These are phyloP conservation scores for Polyergus mexicanus DNA, from an alignment of 1,140 invertebrate genomes.

Conservation along the genomic window DNA sequence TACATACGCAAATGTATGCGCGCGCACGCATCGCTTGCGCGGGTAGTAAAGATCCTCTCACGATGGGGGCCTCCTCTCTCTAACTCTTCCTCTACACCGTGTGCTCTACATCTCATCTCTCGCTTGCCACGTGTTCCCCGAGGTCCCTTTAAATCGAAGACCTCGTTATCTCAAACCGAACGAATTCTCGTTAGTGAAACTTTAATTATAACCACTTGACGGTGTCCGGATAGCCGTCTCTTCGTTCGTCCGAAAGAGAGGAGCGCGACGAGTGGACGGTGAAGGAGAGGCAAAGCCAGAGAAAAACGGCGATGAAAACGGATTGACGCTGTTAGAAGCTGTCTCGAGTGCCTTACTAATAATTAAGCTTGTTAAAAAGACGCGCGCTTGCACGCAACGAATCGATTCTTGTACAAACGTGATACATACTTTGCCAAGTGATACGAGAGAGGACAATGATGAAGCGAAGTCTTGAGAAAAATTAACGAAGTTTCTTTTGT, in stretches of 20 bases:
- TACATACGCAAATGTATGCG: slow-evolving; percentile 53
- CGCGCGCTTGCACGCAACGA: slow-evolving; percentile 3
- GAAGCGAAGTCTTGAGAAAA: slow-evolving; percentile 6
- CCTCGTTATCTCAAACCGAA: slow-evolving; percentile 76
- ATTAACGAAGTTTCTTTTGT: neutral
- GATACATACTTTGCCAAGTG: slow-evolving; percentile 10
- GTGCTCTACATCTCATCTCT: slow-evolving; percentile 15
- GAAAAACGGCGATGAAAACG: slow-evolving; percentile 53
- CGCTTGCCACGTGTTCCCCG: slow-evolving; percentile 40
- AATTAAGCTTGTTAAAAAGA: slow-evolving; percentile 65
- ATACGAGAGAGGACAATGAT: neutral
- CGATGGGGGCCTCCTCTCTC: slow-evolving; percentile 2
- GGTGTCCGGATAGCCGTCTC: slow-evolving; percentile 66
- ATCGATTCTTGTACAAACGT: slow-evolving; percentile 8
- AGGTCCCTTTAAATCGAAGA: slow-evolving; percentile 77
- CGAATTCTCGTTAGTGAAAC: slow-evolving; percentile 77
- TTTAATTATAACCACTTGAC: slow-evolving; percentile 78
- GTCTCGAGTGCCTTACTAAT: slow-evolving; percentile 58
- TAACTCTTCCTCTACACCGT: slow-evolving; percentile 10
- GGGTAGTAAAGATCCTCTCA: slow-evolving; percentile 39
- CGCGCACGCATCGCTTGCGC: slow-evolving; percentile 46
- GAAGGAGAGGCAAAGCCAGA: neutral
- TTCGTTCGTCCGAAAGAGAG: slow-evolving; percentile 40
- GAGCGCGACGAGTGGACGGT: slow-evolving; percentile 46
- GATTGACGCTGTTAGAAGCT: slow-evolving; percentile 30